Evolutionary conservation across 2,797 vertebrate genomes (phyloP), one percentile per base, ranked within the genome.

Genomic region (Octomys mimax): DNA sequence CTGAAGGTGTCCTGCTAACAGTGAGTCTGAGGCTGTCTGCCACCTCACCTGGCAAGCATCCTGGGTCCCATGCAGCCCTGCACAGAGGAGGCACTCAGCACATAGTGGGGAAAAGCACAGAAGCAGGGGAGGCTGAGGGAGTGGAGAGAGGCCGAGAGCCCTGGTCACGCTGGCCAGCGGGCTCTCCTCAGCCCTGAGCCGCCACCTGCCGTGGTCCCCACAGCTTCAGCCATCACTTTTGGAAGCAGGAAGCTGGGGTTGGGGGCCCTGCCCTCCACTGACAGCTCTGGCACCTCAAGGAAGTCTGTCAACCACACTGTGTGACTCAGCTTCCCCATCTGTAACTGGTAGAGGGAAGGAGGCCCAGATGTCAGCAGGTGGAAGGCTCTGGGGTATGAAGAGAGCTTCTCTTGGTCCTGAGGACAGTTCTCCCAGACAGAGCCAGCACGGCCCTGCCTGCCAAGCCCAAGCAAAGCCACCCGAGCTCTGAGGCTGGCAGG

Each of bases 211-310:
- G 14, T 0, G 22, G 8, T 66, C 83, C 57, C 6, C 18, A 46
- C 5, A 42, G 1, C 24, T 13, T 42, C 46, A 5, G 26, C 49
- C 79, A 16, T 19, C 4, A 0, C 82, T 11, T 91, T 59, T 82
- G 88, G 86, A 95, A 94, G 68, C 64, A 31, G 90, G 81, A 81
- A 91, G 75, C 9, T 62, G 88, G 95, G 91, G 80, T 54, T 87
- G 66, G 57, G 28, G 85, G 39, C 85, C 62, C 52, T n/a, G 26
- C 61, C 84, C 80, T 94, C 39, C 28, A 39, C 81, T 62, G 78
- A 78, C 2, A 57, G 39, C 49, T 86, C 87, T 39, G 46, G 66
- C n/a, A 88, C 82, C 81, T 91, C 88, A 36, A 93, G 94, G 66
- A 95, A 93, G 81, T 84, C 75, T 46, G 49, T 78, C 73, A 28